Evolutionary conservation across 2,797 vertebrate genomes (phyloP), one percentile per base, ranked within the genome.

Genomic region (Natrix natrix): DNA sequence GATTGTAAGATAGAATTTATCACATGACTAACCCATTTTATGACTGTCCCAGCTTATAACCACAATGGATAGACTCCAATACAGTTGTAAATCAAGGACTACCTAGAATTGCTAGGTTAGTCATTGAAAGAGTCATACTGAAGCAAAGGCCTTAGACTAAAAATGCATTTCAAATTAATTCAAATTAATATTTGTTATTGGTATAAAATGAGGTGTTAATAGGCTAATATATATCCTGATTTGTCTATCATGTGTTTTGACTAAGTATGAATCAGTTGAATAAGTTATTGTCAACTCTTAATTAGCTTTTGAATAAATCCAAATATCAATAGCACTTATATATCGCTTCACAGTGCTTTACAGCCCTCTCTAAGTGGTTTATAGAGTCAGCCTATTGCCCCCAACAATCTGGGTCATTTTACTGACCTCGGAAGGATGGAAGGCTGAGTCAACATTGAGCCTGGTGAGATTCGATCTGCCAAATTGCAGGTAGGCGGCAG

Each of bases 281-380:
- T 83, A 83, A 22, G 56, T 13, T 20, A 59, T 43, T 59, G 56
- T 88, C 10, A 88, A 14, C 32, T 43, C n/a, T 88, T 92, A 92
- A 96, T 59, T 90, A 92, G 66, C 55, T 60, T 63, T 91, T 86
- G 57, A 24, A 3, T 86, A 26, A 52, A 57, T 24, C 88, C 28
- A 87, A 86, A 55, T 59, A 20, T 5, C 17, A 59, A 59, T 59
- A 59, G 16, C 17, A 20, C 17, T 59, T 59, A 59, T 7, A 57
- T 59, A 59, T 5, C 5, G 5, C 17, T 59, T 59, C 57, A 59
- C 57, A 20, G 57, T 59, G 57, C 5, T 59, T 59, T 59, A 59
- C 5, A 59, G 17, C 6, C 6, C 57, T 59, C 6, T 59, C 17
- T 59, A 59, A 59, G 57, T 1, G 5, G 1, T 57, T 55, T 57